Evolutionary conservation across 2,888 invertebrate genomes (phyloP).

Genomic region (Agrochola macilenta): DNA sequence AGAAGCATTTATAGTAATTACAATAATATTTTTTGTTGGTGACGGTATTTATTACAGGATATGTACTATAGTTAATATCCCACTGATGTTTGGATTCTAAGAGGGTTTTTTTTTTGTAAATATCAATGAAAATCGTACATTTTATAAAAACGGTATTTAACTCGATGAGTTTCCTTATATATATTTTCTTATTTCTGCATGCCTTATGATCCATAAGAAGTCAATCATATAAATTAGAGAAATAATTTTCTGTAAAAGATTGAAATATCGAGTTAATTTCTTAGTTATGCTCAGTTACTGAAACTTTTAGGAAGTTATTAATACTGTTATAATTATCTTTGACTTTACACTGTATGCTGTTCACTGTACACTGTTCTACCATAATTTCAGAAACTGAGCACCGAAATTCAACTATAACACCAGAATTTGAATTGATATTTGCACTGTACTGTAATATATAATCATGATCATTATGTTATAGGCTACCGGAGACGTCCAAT

Average conservation of each 20-base stretch:
- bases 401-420: not conserved
- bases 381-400: slow-evolving; percentile 44
- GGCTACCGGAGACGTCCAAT: slow-evolving; percentile 90
- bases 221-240: not conserved
- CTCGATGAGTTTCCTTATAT: slow-evolving; percentile 25
- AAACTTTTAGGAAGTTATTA: not conserved
- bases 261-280: slow-evolving; percentile 49
- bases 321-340: not conserved
- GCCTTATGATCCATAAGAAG: not conserved
- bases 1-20: slow-evolving; percentile 68
- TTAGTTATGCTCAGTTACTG: slow-evolving; percentile 40
- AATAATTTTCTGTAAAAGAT: too few species aligned
- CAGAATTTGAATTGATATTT: slow-evolving; percentile 70
- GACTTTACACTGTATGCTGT: not conserved
- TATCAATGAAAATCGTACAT: slow-evolving; percentile 79
- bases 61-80: slow-evolving; percentile 46
- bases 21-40: slow-evolving; percentile 55
- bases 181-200: not conserved
- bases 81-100: slow-evolving; percentile 55
- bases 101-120: slow-evolving; percentile 76
- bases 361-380: not conserved
- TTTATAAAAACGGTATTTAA: slow-evolving; percentile 36
- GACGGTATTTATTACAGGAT: slow-evolving; percentile 59
- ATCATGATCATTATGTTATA: slow-evolving; percentile 77
- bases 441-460: slow-evolving; percentile 59